Conservation (phyloP, 1,140 invertebrate species). For the Eumaeus atala region DNA sequence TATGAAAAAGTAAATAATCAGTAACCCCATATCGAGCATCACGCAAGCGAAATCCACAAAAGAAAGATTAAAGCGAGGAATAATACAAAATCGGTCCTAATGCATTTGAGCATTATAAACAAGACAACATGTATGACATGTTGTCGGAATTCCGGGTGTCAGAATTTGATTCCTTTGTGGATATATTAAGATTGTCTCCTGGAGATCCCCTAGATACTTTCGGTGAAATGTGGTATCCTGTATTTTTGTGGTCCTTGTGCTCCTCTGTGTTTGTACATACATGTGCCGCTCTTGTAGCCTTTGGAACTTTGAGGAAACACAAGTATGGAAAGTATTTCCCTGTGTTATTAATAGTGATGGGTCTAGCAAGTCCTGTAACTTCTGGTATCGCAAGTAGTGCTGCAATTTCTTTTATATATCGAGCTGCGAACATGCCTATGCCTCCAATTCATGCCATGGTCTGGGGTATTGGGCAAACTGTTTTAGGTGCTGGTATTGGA, state of each 20-base stretch:
- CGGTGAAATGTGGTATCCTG: slow-evolving; percentile 96
- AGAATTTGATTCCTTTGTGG: slow-evolving; percentile 78
- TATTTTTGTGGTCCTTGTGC: slow-evolving; percentile 95
- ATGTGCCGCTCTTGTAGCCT: slow-evolving; percentile 91
- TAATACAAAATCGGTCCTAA: slow-evolving; percentile 41
- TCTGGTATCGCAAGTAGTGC: slow-evolving; percentile 93
- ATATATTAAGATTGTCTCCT: slow-evolving; percentile 77
- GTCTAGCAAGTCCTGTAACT: slow-evolving; percentile 87
- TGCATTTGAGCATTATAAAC: slow-evolving; percentile 51
- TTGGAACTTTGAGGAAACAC: slow-evolving; percentile 92
- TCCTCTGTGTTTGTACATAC: slow-evolving; percentile 94
- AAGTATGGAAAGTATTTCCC: slow-evolving; percentile 95
- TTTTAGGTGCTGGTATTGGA: slow-evolving; percentile 89
- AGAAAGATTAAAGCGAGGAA: neutral
- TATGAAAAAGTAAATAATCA: no score
- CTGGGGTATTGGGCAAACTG: slow-evolving; percentile 95
- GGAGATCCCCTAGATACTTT: slow-evolving; percentile 78
- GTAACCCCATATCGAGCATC: no score
- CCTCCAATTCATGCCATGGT: slow-evolving; percentile 91
- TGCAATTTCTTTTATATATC: slow-evolving; percentile 94
- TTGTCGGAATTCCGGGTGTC: slow-evolving; percentile 75
- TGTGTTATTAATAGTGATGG: slow-evolving; percentile 90
- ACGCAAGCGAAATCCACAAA: no score
- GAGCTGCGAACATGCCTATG: slow-evolving; percentile 91
- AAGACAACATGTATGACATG: slow-evolving; percentile 75